Base-by-base conservation (phyloP, 1,140 invertebrate species). In the Drosophila nikananu region DNA sequence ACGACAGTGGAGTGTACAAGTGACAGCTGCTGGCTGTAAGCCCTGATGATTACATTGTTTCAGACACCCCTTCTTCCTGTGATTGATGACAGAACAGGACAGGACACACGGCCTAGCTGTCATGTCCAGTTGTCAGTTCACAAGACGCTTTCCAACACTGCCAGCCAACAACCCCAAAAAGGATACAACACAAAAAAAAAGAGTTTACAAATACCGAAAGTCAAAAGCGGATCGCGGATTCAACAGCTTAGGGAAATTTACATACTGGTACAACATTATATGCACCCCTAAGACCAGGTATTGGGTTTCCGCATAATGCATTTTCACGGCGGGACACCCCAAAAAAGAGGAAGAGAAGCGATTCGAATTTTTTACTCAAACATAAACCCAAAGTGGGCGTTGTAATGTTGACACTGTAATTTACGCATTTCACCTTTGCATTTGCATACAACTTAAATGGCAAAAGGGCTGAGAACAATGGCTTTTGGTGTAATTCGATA, bases 331-430 rank as follows among this genome's bases (percentile, higher is more conserved):
- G 84, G 84, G 80, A 64, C 48, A 77, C 81, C 81, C 83, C 76
- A 25, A 57, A 39, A 23, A 52, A 51, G 8, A 55, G 6, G 10
- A 4, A 19, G 21, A 6, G 21, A 57, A 55, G 39, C 67, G 39
- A 46, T 68, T 68, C 44, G 13, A 71, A 63, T 55, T 71, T 68
- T 68, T 68, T 57, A 67, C 21, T 57, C 41, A 65, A 67, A 67
- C 32, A 21, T 21, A 65, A 64, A 55, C 49, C 55, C 60, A 81
- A 87, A 87, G 86, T 90, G 86, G 86, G 86, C 86, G 86, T 77
- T 89, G 86, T 89, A 89, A 89, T 89, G 86, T 89, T 89, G 86
- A 89, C 86, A 89, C 86, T 89, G 86, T 89, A 89, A 89, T 89
- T 89, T 89, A 89, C 86, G 86, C 86, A 86, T 89, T 90, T 86